Percentiles rank a stretch among this genome's conserved stretches.
These are phyloP conservation scores for Labeo catla DNA, from an alignment of 2,113 vertebrate species.

Conservation along the genomic window DNA sequence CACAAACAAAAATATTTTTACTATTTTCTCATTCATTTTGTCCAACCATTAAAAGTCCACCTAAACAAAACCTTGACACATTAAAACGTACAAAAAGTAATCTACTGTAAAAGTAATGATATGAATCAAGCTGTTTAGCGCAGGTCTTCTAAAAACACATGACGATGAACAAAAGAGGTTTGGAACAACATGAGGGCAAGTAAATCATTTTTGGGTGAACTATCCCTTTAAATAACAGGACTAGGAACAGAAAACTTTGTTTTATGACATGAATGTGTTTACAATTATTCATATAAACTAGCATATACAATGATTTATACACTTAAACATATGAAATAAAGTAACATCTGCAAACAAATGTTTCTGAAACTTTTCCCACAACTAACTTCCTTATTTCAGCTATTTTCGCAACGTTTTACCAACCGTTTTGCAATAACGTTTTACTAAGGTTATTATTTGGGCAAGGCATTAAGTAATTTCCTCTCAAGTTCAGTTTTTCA, in stretches of 20 bases:
- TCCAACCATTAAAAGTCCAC: not conserved
- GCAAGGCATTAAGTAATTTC: not conserved
- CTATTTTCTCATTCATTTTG: not conserved
- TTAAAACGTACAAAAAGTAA: not conserved
- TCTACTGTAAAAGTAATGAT: not conserved
- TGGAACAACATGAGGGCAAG: not conserved
- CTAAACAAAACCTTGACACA: not conserved
- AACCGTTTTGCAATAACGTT: not conserved
- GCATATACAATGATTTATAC: not conserved
- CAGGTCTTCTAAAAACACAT: not conserved
- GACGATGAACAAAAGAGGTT: not conserved
- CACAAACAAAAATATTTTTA: too few relatives aligned
- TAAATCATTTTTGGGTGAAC: not conserved
- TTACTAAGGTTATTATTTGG: not conserved
- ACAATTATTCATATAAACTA: not conserved
- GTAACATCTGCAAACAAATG: not conserved
- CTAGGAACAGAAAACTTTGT: not conserved
- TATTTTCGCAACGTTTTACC: not conserved
- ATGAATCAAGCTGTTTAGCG: not conserved
- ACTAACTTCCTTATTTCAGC: not conserved
- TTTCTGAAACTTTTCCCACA: not conserved
- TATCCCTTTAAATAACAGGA: not conserved
- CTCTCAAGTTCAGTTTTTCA: not conserved
- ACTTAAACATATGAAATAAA: not conserved
- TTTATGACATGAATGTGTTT: not conserved